These are phyloP conservation scores for Lonchura striata DNA, from an alignment of 2,113 vertebrate genomes.

Conservation along the genomic window DNA sequence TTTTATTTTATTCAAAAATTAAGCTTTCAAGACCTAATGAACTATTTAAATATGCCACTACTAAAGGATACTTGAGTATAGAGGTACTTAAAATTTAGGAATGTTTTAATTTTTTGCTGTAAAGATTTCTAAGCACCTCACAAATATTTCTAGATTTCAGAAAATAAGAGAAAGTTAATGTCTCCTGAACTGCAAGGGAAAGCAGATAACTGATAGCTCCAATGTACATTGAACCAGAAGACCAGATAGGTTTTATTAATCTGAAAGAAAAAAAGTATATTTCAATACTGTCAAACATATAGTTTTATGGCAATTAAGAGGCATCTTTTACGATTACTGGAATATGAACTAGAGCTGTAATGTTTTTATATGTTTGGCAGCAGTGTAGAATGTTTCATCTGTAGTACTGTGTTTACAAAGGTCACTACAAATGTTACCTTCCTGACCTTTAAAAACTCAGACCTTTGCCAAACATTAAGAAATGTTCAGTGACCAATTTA, in stretches of 20 bases:
- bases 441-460: slow-evolving; percentile 40
- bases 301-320: background rate
- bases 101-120: background rate
- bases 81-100: background rate
- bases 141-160: background rate
- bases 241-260: background rate
- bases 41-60: background rate
- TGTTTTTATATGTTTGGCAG: background rate
- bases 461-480: background rate
- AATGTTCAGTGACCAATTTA: background rate
- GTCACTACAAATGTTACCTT: slow-evolving; percentile 47
- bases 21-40: background rate
- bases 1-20: background rate
- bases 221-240: background rate
- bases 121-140: background rate
- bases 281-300: background rate
- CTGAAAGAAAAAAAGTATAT: background rate
- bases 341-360: background rate
- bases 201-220: background rate
- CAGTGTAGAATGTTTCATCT: background rate
- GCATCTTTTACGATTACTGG: background rate
- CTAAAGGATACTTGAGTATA: background rate
- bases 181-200: background rate
- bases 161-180: background rate
- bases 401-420: slow-evolving; percentile 15